Evolutionary conservation across 2,797 vertebrate species (phyloP).

Genomic region (Orientallactaga sibirica): DNA sequence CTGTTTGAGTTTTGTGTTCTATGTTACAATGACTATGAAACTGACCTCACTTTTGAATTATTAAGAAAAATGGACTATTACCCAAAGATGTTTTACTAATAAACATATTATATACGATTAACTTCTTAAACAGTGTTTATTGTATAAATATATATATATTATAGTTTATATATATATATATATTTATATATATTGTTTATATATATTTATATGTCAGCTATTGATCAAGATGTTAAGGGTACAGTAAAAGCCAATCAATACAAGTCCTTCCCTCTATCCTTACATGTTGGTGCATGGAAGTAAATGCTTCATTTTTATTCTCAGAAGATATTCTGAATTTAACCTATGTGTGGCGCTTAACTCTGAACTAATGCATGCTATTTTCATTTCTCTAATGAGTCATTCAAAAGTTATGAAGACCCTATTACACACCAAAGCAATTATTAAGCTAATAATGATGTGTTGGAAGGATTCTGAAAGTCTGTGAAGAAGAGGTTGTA

Average conservation of each 20-base stretch:
- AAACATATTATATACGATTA: background rate
- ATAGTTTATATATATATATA: too few relatives aligned
- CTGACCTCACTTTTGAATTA: background rate
- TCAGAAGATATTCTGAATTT: background rate
- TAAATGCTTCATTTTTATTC: background rate
- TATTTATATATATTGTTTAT: too few relatives aligned
- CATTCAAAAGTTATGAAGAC: background rate
- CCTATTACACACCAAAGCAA: background rate
- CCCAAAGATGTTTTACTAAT: background rate
- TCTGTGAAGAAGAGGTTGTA: background rate
- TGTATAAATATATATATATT: too few relatives aligned
- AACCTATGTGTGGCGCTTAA: background rate
- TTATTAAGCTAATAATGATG: background rate
- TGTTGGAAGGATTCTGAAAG: background rate
- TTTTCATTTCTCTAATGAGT: background rate
- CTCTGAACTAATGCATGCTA: background rate
- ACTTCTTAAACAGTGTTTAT: background rate
- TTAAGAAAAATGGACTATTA: background rate
- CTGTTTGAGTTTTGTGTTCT: background rate
- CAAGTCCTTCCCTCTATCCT: background rate
- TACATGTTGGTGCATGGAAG: background rate
- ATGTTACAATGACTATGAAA: background rate
- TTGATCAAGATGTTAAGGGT: background rate
- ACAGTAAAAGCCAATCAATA: background rate
- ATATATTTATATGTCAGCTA: background rate